These are phyloP conservation scores for Mactromeris polynyma DNA, from an alignment of 2,888 invertebrate species.

Conservation along the genomic window DNA sequence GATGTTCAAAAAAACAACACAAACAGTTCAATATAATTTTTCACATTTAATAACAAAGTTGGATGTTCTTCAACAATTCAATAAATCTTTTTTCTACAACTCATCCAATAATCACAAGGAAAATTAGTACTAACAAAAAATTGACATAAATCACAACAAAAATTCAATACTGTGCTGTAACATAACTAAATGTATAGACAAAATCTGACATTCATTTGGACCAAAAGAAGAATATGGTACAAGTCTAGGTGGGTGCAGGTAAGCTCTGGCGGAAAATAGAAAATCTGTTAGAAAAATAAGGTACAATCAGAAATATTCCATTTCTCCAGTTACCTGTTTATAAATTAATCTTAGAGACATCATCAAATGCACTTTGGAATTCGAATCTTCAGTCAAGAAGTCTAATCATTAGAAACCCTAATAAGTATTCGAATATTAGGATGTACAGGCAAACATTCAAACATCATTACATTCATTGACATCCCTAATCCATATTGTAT, in stretches of 20 bases:
- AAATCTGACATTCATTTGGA: neutral
- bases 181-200: neutral
- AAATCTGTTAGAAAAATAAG: neutral
- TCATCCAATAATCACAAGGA: neutral
- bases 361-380: too few relatives aligned
- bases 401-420: too few relatives aligned
- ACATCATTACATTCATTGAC: too few relatives aligned
- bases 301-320: neutral
- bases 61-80: slow-evolving; percentile 12
- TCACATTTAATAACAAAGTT: slow-evolving; percentile 23
- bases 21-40: neutral
- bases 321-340: too few relatives aligned
- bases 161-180: slow-evolving; percentile 11
- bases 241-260: neutral
- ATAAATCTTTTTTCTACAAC: neutral
- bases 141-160: slow-evolving; percentile 16
- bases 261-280: neutral
- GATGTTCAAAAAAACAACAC: neutral
- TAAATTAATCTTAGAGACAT: too few relatives aligned
- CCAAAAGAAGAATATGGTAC: neutral
- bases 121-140: neutral
- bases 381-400: too few relatives aligned
- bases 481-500: neutral
- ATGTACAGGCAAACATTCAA: too few relatives aligned
- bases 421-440: too few relatives aligned